Percentiles rank a stretch among this genome's conserved stretches.
Evolutionary conservation across 2,113 vertebrate species (phyloP).

Genomic region (Hippocampus guttulatus): DNA sequence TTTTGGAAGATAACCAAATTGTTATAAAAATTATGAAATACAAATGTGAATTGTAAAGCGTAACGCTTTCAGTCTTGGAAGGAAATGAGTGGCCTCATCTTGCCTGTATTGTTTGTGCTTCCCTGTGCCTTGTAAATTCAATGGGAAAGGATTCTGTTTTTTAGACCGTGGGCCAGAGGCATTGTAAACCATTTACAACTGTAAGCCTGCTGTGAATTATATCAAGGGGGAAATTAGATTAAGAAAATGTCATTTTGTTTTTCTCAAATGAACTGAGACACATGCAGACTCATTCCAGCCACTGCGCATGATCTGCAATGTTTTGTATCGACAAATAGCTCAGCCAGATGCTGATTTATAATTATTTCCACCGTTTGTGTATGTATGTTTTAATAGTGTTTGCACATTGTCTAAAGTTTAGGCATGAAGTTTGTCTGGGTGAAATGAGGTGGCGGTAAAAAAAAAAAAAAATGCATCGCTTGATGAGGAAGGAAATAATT

Average conservation of each 20-base stretch:
- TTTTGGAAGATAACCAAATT: not conserved
- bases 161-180: slow-evolving; percentile 29
- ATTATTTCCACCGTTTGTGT: slow-evolving; percentile 8
- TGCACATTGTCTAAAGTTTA: slow-evolving; percentile 14
- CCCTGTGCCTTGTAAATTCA: slow-evolving; percentile 14
- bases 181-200: slow-evolving; percentile 46
- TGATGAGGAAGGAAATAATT: slow-evolving; percentile 66
- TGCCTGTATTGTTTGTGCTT: slow-evolving; percentile 15
- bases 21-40: not conserved
- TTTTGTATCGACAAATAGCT: slow-evolving; percentile 28
- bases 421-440: slow-evolving; percentile 48
- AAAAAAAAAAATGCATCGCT: slow-evolving; percentile 49
- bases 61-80: not conserved
- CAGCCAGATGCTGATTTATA: slow-evolving; percentile 14
- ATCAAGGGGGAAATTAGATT: slow-evolving; percentile 62
- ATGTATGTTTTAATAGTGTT: slow-evolving; percentile 9
- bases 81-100: not conserved
- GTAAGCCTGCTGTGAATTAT: slow-evolving; percentile 58
- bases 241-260: slow-evolving; percentile 67
- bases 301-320: slow-evolving; percentile 33
- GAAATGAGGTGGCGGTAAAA: slow-evolving; percentile 48
- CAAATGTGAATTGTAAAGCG: not conserved
- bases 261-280: slow-evolving; percentile 49
- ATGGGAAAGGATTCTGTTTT: slow-evolving; percentile 27
- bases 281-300: slow-evolving; percentile 37